phyloP scores from a whole-genome alignment of 2,888 invertebrate species.

The Pinctada fucata region DNA sequence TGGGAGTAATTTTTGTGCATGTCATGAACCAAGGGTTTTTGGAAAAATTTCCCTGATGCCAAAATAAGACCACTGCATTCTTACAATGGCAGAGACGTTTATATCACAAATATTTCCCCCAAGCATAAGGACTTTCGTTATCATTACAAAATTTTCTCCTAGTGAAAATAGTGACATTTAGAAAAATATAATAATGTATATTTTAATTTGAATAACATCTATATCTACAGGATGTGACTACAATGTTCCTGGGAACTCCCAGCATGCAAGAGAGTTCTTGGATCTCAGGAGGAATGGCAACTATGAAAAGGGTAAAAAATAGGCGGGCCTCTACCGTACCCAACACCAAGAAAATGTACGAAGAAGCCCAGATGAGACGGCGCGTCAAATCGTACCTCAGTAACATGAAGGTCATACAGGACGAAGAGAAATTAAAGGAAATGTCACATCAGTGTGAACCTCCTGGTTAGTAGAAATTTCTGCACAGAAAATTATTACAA shows the following conservation, averaged over 20 bases:
- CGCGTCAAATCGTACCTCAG: constrained; percentile 96
- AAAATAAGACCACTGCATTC: no score
- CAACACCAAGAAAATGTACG: constrained; percentile 98
- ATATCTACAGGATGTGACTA: constrained; percentile 79
- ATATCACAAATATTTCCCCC: no score
- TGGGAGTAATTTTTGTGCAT: no score
- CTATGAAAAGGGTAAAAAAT: constrained; percentile 70
- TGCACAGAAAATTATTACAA: no score
- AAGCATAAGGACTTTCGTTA: no score
- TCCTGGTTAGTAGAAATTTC: constrained; percentile 53
- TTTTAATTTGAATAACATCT: not conserved
- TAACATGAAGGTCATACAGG: constrained; percentile 92
- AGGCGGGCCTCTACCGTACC: constrained; percentile 86
- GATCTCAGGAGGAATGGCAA: constrained; percentile 68
- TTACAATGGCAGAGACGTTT: no score
- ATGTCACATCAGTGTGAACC: constrained; percentile 93
- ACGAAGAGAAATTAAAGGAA: constrained; percentile 92
- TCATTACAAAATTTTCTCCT: no score
- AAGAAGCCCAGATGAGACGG: constrained; percentile 98
- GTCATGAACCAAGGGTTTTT: no score
- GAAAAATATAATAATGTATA: not conserved
- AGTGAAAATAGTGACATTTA: no score
- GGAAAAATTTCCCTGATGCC: no score
- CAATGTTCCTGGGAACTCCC: constrained; percentile 67
- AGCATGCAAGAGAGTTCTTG: constrained; percentile 64